Conservation (phyloP, 2,888 invertebrate species). For the Belgica antarctica region DNA sequence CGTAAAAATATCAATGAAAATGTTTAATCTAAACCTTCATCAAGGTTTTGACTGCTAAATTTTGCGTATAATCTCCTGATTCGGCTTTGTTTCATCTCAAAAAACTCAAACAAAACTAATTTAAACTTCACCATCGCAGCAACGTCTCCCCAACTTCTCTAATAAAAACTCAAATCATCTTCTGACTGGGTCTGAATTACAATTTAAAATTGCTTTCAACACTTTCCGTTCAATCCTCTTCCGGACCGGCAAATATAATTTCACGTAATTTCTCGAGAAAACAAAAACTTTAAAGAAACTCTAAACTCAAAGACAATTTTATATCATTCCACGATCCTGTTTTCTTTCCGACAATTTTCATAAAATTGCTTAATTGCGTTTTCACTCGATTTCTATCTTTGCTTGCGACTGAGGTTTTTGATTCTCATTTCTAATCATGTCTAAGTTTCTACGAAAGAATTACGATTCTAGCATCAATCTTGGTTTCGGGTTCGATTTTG, state of each 20-base stretch:
- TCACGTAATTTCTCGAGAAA: too few species aligned
- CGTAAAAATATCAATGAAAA: too few species aligned
- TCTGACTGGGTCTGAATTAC: conserved; percentile 3
- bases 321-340: conserved; percentile 15
- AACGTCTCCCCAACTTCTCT: neutral
- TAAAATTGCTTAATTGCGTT: conserved; percentile 12
- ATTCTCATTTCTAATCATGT: too few species aligned
- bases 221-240: neutral
- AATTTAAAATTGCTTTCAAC: neutral
- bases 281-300: neutral
- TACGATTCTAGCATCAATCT: too few species aligned
- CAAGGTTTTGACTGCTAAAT: too few species aligned
- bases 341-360: neutral
- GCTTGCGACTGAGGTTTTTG: too few species aligned
- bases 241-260: too few species aligned
- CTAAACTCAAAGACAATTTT: conserved; percentile 26
- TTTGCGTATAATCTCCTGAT: neutral
- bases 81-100: neutral
- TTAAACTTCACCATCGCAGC: neutral
- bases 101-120: neutral
- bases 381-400: too few species aligned
- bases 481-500: too few species aligned
- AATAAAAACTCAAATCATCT: neutral
- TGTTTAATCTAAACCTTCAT: neutral
- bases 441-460: too few species aligned